Base-by-base conservation (phyloP, 2,888 invertebrate genomes). In the Aradus depressus region DNA sequence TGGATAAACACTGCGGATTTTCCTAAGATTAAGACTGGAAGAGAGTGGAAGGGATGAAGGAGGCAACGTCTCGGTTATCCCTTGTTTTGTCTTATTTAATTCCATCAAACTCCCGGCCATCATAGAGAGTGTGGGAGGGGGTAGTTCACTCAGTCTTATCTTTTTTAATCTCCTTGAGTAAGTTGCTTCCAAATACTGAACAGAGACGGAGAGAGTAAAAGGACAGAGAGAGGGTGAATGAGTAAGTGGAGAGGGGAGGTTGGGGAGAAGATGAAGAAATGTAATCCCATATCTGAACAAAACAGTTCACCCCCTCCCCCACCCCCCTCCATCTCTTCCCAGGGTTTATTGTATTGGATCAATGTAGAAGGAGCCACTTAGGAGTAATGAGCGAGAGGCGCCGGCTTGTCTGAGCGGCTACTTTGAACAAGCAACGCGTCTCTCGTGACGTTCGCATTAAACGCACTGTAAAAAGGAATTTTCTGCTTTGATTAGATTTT, bases 111-210 rank as follows among this genome's bases (percentile, higher is more conserved):
- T 28, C 34, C 23, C n/a, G n/a, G n/a, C n/a, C n/a, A n/a, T n/a
- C n/a, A n/a, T n/a, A n/a, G 10, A 12, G 31, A 10, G 18, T 14
- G 38, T 43, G 16, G 16, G 44, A 8, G 26, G 16, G 51, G 37
- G 38, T 22, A n/a, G 21, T 16, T 14, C 41, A 14, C 19, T 35
- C 41, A 47, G 54, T 45, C 34, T 35, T 54, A 57, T 54, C 57
- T 57, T 57, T 57, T 57, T 57, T 57, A 57, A 57, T 57, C 57
- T 57, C 51, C 51, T 54, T 57, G 54, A 57, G 57, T 57, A 57
- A 57, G 52, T 47, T 51, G 48, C 47, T 48, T 47, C 38, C 34
- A 26, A 45, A 26, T 10, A 16, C 31, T 44, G 42, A 25, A 50
- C 39, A 23, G 34, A 51, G 18, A 23, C 26, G 28, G 35, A 19